Base-by-base conservation (phyloP, 2,797 vertebrate species). In the Monodelphis domestica region DNA sequence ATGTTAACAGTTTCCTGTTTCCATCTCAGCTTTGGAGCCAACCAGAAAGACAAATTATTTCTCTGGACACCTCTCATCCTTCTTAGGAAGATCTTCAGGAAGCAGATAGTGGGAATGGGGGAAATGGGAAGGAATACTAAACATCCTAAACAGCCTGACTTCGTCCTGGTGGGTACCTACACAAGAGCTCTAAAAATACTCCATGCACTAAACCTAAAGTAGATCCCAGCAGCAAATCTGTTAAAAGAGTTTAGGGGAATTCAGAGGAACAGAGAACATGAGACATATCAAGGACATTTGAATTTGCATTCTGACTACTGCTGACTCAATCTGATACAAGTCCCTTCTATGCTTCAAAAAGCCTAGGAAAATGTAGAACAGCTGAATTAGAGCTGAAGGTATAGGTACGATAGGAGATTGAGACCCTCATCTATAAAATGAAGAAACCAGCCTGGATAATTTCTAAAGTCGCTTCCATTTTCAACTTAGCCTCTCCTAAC, bases 1-100 rank as follows among this genome's bases (percentile, higher is more conserved):
- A 94, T 54, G 92, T 21, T 89, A 96, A 95, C 87, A 14, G 89
- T 78, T 96, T 98, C 97, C 93, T 93, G 96, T 94, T 96, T 94
- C 96, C 89, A 89, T 78, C 89, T 2, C 88, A 93, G 92, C 78
- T 59, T 91, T 12, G 70, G 63, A 91, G 90, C 78, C 91, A 53
- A 90, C 90, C 51, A 89, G 94, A 95, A 54, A 88, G 89, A 53
- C 2, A 90, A 89, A 87, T 5, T 28, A 33, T 54, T 92, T 92
- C 94, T 92, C 6, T 4, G 95, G 93, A 63, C 91, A 70, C 84
- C 30, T 12, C 15, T 90, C 51, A 15, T 91, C 15, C 93, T 57
- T 9, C 10, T 53, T 53, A 70, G 93, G 91, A 92, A 84, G 54
- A 3, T 30, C 0, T 24, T 95, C 89, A 63, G 92, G 95, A 97